Evolutionary conservation across 2,797 vertebrate genomes (phyloP).

Genomic region (Gadopsis bispinosus): DNA sequence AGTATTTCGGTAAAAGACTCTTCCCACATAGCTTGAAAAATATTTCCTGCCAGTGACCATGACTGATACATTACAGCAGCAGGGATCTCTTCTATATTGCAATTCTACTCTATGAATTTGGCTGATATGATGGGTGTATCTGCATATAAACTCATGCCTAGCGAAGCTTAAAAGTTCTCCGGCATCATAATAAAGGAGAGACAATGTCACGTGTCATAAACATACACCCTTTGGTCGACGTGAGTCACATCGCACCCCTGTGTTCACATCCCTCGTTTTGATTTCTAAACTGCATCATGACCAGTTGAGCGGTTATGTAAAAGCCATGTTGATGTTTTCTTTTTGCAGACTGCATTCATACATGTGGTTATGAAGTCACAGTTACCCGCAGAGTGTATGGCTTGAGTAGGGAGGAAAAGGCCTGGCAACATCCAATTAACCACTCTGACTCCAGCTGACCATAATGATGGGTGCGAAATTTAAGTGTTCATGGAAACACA

Average conservation of each 20-base stretch:
- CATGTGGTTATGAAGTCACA: constrained; percentile 76
- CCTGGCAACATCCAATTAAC: constrained; percentile 60
- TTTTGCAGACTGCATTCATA: constrained; percentile 31
- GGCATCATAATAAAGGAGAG: constrained; percentile 12
- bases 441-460: constrained; percentile 49
- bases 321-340: constrained; percentile 55
- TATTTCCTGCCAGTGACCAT: background rate
- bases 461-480: constrained; percentile 57
- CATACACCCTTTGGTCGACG: constrained; percentile 19
- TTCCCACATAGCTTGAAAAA: background rate
- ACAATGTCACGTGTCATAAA: constrained; percentile 45
- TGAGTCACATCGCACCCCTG: constrained; percentile 47
- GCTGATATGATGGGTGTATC: background rate
- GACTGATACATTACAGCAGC: background rate
- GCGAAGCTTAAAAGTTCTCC: background rate
- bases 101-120: background rate
- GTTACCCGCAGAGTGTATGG: constrained; percentile 35
- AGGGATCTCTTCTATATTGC: background rate
- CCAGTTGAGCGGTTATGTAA: constrained; percentile 37
- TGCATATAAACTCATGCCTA: constrained; percentile 8
- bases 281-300: constrained; percentile 47
- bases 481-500: constrained; percentile 62
- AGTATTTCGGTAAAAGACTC: background rate
- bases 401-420: constrained; percentile 52
- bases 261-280: constrained; percentile 16